Percentiles rank a stretch among this genome's conserved stretches.
Conservation (phyloP, 2,113 vertebrate genomes). For the Brachyhypopomus occidentalis region DNA sequence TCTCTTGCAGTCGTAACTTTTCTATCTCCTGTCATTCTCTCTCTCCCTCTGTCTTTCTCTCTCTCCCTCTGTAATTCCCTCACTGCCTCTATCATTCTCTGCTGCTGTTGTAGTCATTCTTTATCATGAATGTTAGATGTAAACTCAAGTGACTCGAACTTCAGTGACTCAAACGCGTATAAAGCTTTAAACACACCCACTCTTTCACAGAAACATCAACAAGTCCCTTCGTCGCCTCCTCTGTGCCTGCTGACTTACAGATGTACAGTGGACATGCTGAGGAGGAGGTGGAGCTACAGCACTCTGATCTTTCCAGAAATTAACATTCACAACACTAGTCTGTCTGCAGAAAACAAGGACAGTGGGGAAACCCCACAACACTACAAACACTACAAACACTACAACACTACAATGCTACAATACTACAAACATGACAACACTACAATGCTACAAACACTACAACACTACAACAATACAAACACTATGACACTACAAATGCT, state of each 20-base stretch:
- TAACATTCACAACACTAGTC: conserved; percentile 55
- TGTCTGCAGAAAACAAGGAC: conserved; percentile 27
- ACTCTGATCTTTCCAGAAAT: conserved; percentile 44
- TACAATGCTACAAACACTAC: not conserved
- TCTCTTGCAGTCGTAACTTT: not conserved
- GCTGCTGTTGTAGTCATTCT: no score
- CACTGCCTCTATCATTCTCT: no score
- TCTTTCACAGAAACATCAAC: not conserved
- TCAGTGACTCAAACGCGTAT: not conserved
- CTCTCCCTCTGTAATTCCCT: not conserved
- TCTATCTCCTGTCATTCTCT: not conserved
- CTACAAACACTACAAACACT: not conserved
- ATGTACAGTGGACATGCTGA: not conserved
- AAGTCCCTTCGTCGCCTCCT: not conserved
- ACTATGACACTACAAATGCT: not conserved
- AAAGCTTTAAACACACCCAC: not conserved
- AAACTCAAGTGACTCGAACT: no score
- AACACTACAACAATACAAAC: conserved; percentile 20
- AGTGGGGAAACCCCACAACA: not conserved
- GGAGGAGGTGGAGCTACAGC: not conserved
- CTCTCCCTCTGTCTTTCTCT: not conserved
- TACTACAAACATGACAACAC: not conserved
- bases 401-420: no score
- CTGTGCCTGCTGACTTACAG: not conserved
- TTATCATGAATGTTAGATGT: not conserved